These are phyloP conservation scores for Triplophysa siluroides DNA, from an alignment of 2,113 vertebrate species.

Conservation along the genomic window DNA sequence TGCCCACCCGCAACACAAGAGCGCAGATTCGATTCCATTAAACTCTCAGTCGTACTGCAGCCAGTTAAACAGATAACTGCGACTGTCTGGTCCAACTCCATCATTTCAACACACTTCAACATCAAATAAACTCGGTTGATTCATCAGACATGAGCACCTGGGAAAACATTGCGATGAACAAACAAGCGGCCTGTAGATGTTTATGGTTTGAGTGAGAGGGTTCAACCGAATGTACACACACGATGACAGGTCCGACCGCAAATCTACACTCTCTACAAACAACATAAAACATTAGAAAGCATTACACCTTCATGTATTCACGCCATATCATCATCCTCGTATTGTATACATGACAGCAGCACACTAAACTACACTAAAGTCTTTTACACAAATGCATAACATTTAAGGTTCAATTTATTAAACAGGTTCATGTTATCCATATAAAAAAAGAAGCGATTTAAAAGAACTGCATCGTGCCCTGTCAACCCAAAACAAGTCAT, in stretches of 20 bases:
- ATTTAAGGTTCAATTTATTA: neutral
- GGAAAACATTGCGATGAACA: neutral
- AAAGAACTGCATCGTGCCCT: too few species aligned
- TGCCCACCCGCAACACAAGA: slow-evolving; percentile 57
- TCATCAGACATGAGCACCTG: neutral
- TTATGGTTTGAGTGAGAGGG: neutral
- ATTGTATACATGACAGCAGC: neutral
- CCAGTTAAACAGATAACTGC: neutral
- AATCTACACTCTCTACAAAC: slow-evolving; percentile 5
- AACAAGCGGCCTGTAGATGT: neutral
- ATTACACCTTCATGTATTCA: neutral
- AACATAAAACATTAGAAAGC: neutral
- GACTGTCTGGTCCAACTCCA: neutral
- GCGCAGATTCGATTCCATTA: slow-evolving; percentile 6
- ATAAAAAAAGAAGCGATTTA: too few species aligned
- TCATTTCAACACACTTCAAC: neutral
- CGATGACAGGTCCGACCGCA: neutral
- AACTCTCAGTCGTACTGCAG: neutral
- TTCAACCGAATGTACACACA: neutral
- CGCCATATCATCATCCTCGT: neutral
- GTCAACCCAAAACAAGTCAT: neutral
- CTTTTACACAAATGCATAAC: neutral
- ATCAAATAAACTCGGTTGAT: neutral
- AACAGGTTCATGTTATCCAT: neutral
- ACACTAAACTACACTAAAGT: neutral